Percentiles rank a stretch among this genome's conserved stretches.
Evolutionary conservation across 2,113 vertebrate species (phyloP).

Genomic region (Trematomus loennbergii): DNA sequence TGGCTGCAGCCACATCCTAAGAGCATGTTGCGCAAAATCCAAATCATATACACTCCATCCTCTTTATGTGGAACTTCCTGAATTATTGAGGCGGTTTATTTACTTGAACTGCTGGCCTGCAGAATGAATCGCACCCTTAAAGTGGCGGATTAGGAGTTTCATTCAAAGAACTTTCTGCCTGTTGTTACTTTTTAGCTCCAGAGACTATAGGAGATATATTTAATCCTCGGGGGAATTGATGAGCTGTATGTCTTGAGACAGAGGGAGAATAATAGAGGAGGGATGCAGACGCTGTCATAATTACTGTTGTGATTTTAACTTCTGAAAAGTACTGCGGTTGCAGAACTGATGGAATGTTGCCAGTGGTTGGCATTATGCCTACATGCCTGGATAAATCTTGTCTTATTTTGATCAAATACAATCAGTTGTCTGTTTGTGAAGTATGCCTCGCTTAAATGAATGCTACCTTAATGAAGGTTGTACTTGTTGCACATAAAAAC

Average conservation of each 20-base stretch:
- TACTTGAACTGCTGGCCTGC: constrained; percentile 28
- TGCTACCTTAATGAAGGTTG: background rate
- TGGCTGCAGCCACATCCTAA: constrained; percentile 62
- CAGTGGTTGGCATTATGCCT: background rate
- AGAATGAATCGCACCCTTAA: constrained; percentile 22
- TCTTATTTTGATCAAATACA: background rate
- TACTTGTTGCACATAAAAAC: background rate
- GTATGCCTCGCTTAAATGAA: background rate
- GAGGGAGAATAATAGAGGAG: constrained; percentile 27
- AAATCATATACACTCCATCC: constrained; percentile 58
- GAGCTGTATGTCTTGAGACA: constrained; percentile 34
- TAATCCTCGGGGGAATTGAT: constrained; percentile 45
- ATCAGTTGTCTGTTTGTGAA: background rate
- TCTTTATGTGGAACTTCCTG: constrained; percentile 52
- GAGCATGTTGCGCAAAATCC: constrained; percentile 67
- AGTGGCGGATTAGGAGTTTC: constrained; percentile 23
- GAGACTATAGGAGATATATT: constrained; percentile 36
- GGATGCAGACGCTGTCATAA: constrained; percentile 27
- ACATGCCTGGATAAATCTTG: background rate
- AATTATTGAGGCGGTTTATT: constrained; percentile 63
- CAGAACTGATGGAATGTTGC: constrained; percentile 17
- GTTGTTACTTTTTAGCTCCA: constrained; percentile 25
- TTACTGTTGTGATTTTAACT: constrained; percentile 32
- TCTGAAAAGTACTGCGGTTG: constrained; percentile 6
- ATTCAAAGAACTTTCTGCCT: constrained; percentile 2